Base-by-base conservation (phyloP, 2,888 invertebrate species). In the Erannis defoliaria region DNA sequence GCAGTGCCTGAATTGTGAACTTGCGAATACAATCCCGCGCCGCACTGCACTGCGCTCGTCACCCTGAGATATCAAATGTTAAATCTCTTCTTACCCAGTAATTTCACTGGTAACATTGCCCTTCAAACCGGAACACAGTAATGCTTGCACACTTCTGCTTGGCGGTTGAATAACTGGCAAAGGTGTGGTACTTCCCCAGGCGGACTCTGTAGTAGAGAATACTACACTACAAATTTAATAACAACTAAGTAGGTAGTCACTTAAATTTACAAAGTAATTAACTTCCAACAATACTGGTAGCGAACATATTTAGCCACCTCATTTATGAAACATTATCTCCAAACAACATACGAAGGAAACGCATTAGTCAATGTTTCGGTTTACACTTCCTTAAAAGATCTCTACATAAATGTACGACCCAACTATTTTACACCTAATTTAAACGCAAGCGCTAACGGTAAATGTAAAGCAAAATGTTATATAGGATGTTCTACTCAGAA, bases 321-420 rank as follows among this genome's bases (percentile, higher is more conserved):
- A 38, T 55, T 21, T 51, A 58, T 43, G 45, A 58, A 58, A 61
- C 45, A 45, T 50, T 31, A 31, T 29, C 43, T 29, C 29, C 43
- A 29, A 49, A 29, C 26, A 43, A 53, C 40, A 31, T 38, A 23
- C 23, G 43, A 54, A 59, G 55, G 55, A 62, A 55, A 62, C 55
- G 31, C 62, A 62, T 65, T 65, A 65, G 62, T 55, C 53, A 56
- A 37, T 54, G 49, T 57, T 54, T 54, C 55, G 35, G 33, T 38
- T 51, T 53, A 35, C 42, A 46, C 33, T 55, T 51, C 23, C 55
- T 42, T 48, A 53, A 31, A 56, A 46, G 33, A 50, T 45, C n/a
- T 48, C 35, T 18, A 54, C 43, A 33, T 14, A 54, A 10, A 35
- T 31, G n/a, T n/a, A 18, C 16, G 10, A n/a, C 16, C n/a, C 5